phyloP scores from a whole-genome alignment of 2,888 invertebrate genomes.

The Daptonema setosum region DNA sequence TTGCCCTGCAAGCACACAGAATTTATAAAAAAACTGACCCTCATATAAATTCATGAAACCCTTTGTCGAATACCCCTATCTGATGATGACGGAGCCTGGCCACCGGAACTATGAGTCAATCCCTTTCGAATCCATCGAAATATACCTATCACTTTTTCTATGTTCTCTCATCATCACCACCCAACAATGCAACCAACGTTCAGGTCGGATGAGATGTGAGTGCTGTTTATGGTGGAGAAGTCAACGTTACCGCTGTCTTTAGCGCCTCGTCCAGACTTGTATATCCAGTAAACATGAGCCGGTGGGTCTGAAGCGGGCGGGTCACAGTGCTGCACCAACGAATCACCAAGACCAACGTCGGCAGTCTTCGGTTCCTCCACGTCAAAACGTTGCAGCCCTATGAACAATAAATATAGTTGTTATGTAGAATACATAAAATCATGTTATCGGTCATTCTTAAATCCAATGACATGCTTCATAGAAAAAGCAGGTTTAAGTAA shows the following conservation, averaged over 20 bases:
- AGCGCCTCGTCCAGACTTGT: slow-evolving; percentile 18
- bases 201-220: slow-evolving; percentile 19
- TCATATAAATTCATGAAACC: too few relatives aligned
- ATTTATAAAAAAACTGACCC: neutral
- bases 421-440: too few relatives aligned
- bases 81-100: neutral
- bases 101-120: too few relatives aligned
- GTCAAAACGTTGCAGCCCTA: neutral
- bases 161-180: too few relatives aligned
- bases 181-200: slow-evolving; percentile 7
- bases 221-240: slow-evolving; percentile 22
- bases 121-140: too few relatives aligned
- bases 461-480: too few relatives aligned
- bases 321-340: slow-evolving; percentile 21
- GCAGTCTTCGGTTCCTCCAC: slow-evolving; percentile 1
- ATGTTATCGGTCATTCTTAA: too few relatives aligned
- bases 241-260: slow-evolving; percentile 7
- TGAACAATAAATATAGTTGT: too few relatives aligned
- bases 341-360: slow-evolving; percentile 21
- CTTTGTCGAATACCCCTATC: neutral
- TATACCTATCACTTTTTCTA: too few relatives aligned
- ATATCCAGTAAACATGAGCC: slow-evolving; percentile 22
- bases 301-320: slow-evolving; percentile 18
- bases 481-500: too few relatives aligned
- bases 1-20: slow-evolving; percentile 26